Evolutionary conservation across 1,140 invertebrate genomes (phyloP), one percentile per base, ranked within the genome.

Genomic region (Globodera ellingtonae): DNA sequence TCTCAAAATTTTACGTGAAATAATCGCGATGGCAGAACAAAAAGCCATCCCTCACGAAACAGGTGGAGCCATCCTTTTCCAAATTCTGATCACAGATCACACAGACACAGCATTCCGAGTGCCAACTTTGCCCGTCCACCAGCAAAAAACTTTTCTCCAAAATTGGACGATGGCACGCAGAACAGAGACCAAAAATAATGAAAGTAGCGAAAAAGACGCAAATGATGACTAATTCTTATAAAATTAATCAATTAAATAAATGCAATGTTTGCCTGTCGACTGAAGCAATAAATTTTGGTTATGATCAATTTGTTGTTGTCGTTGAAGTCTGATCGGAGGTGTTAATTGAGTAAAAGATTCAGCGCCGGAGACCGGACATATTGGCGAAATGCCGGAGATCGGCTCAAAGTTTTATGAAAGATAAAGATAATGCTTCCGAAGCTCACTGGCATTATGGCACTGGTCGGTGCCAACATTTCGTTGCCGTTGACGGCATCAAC

Each of bases 51-150:
- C 65, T 21, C 46, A 46, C 78, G 76, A 79, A 79, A 56, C 78
- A 79, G 74, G 47, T 79, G 48, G 78, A 52, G 15, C 48, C 65
- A 44, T 52, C 70, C 13, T 48, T 35, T 47, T 82, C 83, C 59
- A 83, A 80, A 35, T 69, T 65, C 56, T 86, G 48, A 0, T 13
- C 48, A 73, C 83, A 84, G 4, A 74, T 72, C 18, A 48, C 46
- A 78, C 83, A 84, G 9, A 67, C 35, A 15, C 48, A 72, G 75
- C 83, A 84, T 9, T 85, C 46, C n/a, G 66, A 24, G 66, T 84
- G 83, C 78, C 79, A 84, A 50, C 73, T 44, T n/a, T 73, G 78
- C 7, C 72, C 81, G 21, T 76, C 83, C 21, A 84, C 78, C 47
- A 81, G 71, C 15, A 84, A 48, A 74, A 84, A 84, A 18, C 56